Evolutionary conservation across 2,797 vertebrate genomes (phyloP).

Genomic region (Octomys mimax): DNA sequence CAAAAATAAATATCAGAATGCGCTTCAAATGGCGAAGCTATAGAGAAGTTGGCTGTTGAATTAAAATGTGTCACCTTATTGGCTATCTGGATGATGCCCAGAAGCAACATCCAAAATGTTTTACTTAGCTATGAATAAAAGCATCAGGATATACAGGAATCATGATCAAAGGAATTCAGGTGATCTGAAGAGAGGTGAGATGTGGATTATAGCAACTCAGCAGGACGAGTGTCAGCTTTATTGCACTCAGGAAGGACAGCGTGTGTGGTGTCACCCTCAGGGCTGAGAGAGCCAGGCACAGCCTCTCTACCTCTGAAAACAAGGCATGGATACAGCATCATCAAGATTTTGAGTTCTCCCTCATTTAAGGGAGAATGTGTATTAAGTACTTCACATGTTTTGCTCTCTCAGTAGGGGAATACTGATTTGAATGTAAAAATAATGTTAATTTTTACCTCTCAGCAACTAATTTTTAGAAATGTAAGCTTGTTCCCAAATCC

Average conservation of each 20-base stretch:
- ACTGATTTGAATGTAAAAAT: background rate
- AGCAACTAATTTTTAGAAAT: constrained; percentile 20
- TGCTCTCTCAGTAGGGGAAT: background rate
- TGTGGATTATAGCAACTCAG: constrained; percentile 62
- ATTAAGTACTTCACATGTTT: background rate
- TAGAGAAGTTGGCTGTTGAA: background rate
- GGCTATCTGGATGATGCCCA: constrained; percentile 37
- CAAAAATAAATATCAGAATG: constrained; percentile 24
- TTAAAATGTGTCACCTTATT: constrained; percentile 54
- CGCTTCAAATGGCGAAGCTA: constrained; percentile 36
- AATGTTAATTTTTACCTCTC: background rate
- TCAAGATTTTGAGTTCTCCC: constrained; percentile 50
- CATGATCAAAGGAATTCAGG: constrained; percentile 71
- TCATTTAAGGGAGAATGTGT: background rate
- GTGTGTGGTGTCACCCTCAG: constrained; percentile 2
- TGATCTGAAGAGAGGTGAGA: constrained; percentile 64
- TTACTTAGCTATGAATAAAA: constrained; percentile 74
- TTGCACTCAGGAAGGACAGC: constrained; percentile 72
- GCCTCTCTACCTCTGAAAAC: background rate
- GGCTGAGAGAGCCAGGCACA: background rate
- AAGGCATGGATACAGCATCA: background rate
- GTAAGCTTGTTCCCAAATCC: background rate
- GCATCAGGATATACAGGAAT: constrained; percentile 39
- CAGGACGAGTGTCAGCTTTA: constrained; percentile 62
- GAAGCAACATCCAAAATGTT: constrained; percentile 29